Evolutionary conservation across 1,140 invertebrate genomes (phyloP), one percentile per base, ranked within the genome.

Genomic region (Euwallacea similis): DNA sequence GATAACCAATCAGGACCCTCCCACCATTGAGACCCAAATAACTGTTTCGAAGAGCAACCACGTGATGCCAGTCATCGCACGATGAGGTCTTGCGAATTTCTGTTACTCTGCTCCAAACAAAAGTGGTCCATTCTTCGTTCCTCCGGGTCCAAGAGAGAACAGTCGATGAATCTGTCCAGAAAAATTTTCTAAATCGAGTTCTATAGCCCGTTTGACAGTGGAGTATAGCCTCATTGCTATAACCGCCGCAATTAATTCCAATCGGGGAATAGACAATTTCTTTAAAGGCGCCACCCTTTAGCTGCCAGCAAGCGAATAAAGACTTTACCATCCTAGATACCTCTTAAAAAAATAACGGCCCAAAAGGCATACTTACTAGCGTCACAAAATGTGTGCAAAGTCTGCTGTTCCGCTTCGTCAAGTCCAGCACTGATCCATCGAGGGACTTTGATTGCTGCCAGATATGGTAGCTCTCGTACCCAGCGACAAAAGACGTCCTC

Each of bases 41-140:
- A 71, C 42, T 71, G 21, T 66, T 75, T 74, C 2, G 78, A 59
- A 3, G 70, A 43, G 66, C 79, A 81, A 16, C 82, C 82, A 72
- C 82, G 62, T 9, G 82, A 83, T 11, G 54, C 81, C 81, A 84
- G 21, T 9, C 15, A 2, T 63, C 11, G 2, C 10, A 16, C n/a
- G 70, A 50, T 42, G 80, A 33, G 7, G 61, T 47, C 7, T 73
- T 71, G 46, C 78, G 79, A 54, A 85, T 84, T 75, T 82, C 74
- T 6, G 70, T 41, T 0, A 83, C 76, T 41, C 82, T 71, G 72
- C 82, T 84, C 2, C 80, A 80, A 0, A 85, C 81, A 72, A 81
- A 85, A 2, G 78, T 80, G 56, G 76, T 79, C 70, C 76, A 75
- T 15, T 76, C 59, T 7, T 76, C 76, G 2, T 64, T 58, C 46